Conservation (phyloP, 2,797 vertebrate genomes). For the Corythornis leucogaster region DNA sequence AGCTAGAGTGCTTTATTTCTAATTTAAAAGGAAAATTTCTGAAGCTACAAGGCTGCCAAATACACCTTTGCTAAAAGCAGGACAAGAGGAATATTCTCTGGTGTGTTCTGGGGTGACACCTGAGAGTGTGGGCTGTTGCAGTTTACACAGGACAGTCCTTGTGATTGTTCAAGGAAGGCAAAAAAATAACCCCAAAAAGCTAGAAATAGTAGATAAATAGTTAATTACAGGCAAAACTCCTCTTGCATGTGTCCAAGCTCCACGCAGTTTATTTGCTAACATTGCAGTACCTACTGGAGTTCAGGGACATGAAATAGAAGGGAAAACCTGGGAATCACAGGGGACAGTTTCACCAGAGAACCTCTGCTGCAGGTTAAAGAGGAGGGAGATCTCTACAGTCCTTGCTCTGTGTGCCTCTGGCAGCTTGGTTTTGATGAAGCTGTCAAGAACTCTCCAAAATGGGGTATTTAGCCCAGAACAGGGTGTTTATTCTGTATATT, state of each 20-base stretch:
- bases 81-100: not conserved
- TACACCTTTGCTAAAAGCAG: not conserved
- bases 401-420: not conserved
- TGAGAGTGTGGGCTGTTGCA: too few relatives aligned
- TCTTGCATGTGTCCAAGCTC: too few relatives aligned
- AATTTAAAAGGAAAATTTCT: not conserved
- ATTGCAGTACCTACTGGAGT: too few relatives aligned
- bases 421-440: not conserved
- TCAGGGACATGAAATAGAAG: too few relatives aligned
- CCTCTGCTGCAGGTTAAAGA: not conserved
- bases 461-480: not conserved
- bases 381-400: not conserved
- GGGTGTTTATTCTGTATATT: not conserved
- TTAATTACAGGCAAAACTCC: too few relatives aligned
- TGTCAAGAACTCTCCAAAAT: not conserved
- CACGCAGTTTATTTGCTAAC: too few relatives aligned
- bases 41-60: not conserved
- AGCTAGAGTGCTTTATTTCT: not conserved
- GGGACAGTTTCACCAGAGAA: too few relatives aligned
- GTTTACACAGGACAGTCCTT: too few relatives aligned
- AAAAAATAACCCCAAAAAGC: too few relatives aligned
- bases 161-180: too few relatives aligned
- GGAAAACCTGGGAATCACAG: too few relatives aligned
- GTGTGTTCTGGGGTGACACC: not conserved
- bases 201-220: too few relatives aligned